These are phyloP conservation scores for Dynastes tityus DNA, from an alignment of 2,888 invertebrate genomes.

Conservation along the genomic window DNA sequence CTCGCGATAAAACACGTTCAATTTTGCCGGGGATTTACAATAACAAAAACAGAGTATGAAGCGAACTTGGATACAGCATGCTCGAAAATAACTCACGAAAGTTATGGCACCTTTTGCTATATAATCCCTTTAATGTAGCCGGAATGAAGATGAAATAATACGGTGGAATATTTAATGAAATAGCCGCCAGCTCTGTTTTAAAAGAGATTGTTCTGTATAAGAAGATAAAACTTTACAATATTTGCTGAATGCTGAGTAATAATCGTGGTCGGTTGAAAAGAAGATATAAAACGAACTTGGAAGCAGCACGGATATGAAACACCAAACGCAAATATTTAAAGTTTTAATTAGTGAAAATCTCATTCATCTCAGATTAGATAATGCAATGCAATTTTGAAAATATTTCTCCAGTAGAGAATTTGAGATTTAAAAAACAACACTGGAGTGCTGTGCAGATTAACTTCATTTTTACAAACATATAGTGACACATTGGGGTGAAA, in stretches of 20 bases:
- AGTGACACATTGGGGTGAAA: too few relatives aligned
- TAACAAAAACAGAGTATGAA: background rate
- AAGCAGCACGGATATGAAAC: background rate
- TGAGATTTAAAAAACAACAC: too few relatives aligned
- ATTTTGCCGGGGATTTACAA: background rate
- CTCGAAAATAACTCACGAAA: constrained; percentile 13
- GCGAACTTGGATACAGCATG: background rate
- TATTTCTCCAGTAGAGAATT: too few relatives aligned
- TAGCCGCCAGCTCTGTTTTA: constrained; percentile 16
- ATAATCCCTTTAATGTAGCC: constrained; percentile 26
- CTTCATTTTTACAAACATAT: too few relatives aligned
- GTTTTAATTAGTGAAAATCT: background rate
- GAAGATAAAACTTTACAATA: constrained; percentile 15
- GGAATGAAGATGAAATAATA: constrained; percentile 32
- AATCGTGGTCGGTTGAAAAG: constrained; percentile 2
- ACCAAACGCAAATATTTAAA: background rate
- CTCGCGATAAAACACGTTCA: background rate
- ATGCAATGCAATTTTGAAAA: too few relatives aligned
- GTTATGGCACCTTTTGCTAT: constrained; percentile 26
- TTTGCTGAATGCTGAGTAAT: background rate
- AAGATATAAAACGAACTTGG: background rate
- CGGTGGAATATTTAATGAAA: constrained; percentile 16
- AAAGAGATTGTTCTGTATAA: background rate
- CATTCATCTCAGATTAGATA: too few relatives aligned
- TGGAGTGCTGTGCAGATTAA: too few relatives aligned